A percentile compares a stretch with the other conserved stretches of the same genome.
Evolutionary conservation across 2,888 invertebrate species (phyloP).

Genomic region (Amblyjoppa proteus): DNA sequence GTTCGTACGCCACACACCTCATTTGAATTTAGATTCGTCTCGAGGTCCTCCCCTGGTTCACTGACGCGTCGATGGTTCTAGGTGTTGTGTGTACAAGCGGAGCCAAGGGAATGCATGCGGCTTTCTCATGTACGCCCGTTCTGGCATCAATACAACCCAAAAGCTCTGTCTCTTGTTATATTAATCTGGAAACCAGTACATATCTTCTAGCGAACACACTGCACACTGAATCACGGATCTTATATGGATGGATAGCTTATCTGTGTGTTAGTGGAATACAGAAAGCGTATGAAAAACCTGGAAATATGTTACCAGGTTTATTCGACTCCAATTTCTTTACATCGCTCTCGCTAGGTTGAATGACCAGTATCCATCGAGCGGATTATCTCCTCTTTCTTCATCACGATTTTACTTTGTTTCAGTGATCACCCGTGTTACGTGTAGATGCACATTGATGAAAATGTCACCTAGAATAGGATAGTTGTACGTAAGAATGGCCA

Average conservation of each 20-base stretch:
- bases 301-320: background rate
- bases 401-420: background rate
- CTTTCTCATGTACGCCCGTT: constrained; percentile 32
- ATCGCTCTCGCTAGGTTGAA: background rate
- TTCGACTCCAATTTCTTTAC: background rate
- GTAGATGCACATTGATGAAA: background rate
- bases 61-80: background rate
- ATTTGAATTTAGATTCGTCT: constrained; percentile 83
- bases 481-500: too few species aligned
- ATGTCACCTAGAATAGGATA: too few species aligned
- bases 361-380: background rate
- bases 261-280: background rate
- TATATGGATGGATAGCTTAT: background rate
- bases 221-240: constrained; percentile 28
- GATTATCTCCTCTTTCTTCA: background rate
- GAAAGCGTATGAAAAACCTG: background rate
- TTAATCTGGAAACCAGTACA: background rate
- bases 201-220: background rate
- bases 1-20: constrained; percentile 78
- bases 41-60: constrained; percentile 54
- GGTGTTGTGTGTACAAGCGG: constrained; percentile 16
- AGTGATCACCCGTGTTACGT: background rate
- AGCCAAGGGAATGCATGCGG: constrained; percentile 29
- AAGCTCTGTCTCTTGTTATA: constrained; percentile 35
- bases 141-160: constrained; percentile 57